phyloP scores from a whole-genome alignment of 2,113 vertebrate species.

The Microcebus tavaratra region DNA sequence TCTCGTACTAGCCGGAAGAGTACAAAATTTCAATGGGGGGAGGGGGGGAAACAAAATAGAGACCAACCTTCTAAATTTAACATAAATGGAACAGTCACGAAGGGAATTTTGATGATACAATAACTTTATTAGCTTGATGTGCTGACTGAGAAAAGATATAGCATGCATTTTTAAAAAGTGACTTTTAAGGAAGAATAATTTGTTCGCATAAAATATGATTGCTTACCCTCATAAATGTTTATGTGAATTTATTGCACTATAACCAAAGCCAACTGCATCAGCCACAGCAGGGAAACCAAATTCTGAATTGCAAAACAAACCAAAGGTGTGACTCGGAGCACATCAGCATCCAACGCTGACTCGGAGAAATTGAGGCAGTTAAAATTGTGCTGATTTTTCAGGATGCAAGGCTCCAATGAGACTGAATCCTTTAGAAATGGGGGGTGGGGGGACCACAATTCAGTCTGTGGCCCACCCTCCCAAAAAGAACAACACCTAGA shows the following conservation, averaged over 20 bases:
- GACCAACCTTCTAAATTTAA: slow-evolving; percentile 61
- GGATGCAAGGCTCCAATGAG: neutral
- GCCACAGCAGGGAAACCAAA: slow-evolving; percentile 52
- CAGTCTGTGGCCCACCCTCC: neutral
- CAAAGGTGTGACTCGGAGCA: neutral
- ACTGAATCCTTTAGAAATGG: neutral
- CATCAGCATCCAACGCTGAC: slow-evolving; percentile 31
- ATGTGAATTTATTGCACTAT: slow-evolving; percentile 65
- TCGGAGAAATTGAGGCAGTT: slow-evolving; percentile 39
- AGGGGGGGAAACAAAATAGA: slow-evolving; percentile 12
- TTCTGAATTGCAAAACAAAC: slow-evolving; percentile 66
- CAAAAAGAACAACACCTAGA: neutral
- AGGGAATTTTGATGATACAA: slow-evolving; percentile 71
- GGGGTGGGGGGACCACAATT: neutral
- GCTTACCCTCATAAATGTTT: slow-evolving; percentile 73
- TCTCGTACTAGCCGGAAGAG: slow-evolving; percentile 9
- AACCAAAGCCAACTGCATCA: slow-evolving; percentile 55
- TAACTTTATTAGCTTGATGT: slow-evolving; percentile 69
- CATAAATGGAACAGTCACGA: slow-evolving; percentile 57
- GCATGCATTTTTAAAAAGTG: slow-evolving; percentile 73
- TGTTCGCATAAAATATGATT: slow-evolving; percentile 73
- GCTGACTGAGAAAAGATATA: slow-evolving; percentile 66
- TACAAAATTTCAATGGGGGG: slow-evolving; percentile 54
- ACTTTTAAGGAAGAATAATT: slow-evolving; percentile 76
- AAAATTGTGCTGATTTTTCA: slow-evolving; percentile 72